Percentiles rank a stretch among this genome's conserved stretches.
These are phyloP conservation scores for Etheostoma nigrum DNA, from an alignment of 2,797 vertebrate genomes.

Conservation along the genomic window DNA sequence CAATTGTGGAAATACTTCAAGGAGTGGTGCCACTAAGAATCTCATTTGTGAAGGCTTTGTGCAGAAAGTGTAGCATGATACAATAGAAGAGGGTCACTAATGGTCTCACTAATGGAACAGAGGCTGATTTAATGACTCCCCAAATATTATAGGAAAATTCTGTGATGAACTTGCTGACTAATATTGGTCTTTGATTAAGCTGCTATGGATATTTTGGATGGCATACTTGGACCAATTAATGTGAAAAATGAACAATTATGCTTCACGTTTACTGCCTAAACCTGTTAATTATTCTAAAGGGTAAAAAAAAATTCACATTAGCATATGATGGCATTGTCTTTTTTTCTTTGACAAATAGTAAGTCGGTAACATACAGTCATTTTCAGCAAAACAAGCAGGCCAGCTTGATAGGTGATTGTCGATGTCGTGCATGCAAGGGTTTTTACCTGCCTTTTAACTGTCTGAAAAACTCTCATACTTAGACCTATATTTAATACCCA, in stretches of 20 bases:
- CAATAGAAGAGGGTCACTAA: conserved; percentile 25
- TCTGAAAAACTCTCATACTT: conserved; percentile 3
- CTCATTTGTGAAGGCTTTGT: conserved; percentile 26
- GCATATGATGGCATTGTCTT: background rate
- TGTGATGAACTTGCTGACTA: conserved; percentile 22
- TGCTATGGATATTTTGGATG: background rate
- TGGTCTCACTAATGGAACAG: conserved; percentile 36
- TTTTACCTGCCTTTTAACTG: background rate
- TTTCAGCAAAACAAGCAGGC: no score
- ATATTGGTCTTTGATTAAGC: conserved; percentile 13
- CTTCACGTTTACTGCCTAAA: conserved; percentile 8
- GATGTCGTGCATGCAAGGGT: background rate
- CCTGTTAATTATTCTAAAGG: background rate
- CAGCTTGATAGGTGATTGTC: no score
- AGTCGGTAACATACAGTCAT: no score
- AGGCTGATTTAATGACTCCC: conserved; percentile 24
- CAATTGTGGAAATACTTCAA: background rate
- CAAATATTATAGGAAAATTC: conserved; percentile 18
- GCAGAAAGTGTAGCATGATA: conserved; percentile 12
- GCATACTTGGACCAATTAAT: conserved; percentile 23
- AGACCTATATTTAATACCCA: conserved; percentile 15
- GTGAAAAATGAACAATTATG: conserved; percentile 7
- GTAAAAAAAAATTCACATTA: background rate
- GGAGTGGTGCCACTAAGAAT: background rate
- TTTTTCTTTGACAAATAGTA: no score